These are phyloP conservation scores for Reticulitermes lucifugus DNA, from an alignment of 2,888 invertebrate species.

Conservation along the genomic window DNA sequence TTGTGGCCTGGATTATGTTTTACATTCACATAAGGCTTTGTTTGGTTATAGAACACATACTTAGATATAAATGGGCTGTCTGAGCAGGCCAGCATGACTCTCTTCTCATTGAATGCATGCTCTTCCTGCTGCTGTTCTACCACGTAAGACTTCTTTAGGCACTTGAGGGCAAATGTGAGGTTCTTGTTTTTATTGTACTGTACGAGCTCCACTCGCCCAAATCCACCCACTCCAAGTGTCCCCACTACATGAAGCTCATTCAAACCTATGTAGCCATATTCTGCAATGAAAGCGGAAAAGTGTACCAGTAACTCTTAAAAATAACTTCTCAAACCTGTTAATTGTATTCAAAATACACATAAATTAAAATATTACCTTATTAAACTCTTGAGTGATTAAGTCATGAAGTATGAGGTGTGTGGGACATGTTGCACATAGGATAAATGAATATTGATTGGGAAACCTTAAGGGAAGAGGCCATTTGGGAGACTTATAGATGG, in stretches of 20 bases:
- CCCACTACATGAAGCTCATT: constrained; percentile 67
- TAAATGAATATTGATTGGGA: too few relatives aligned
- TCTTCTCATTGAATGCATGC: constrained; percentile 89
- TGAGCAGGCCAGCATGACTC: constrained; percentile 67
- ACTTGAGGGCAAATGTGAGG: constrained; percentile 84
- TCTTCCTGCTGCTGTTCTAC: constrained; percentile 90
- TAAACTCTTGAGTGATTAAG: too few relatives aligned
- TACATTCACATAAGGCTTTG: too few relatives aligned
- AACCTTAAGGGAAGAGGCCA: too few relatives aligned
- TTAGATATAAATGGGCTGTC: constrained; percentile 49
- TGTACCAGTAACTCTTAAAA: too few relatives aligned
- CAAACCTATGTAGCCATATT: constrained; percentile 69
- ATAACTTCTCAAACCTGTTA: too few relatives aligned
- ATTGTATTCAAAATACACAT: too few relatives aligned
- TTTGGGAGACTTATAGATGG: too few relatives aligned
- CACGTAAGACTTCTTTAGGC: constrained; percentile 89
- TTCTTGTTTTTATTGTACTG: constrained; percentile 54
- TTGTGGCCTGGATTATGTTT: too few relatives aligned
- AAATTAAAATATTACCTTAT: too few relatives aligned
- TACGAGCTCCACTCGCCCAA: constrained; percentile 68
- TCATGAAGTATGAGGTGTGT: too few relatives aligned
- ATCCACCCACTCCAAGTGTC: constrained; percentile 70
- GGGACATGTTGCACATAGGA: too few relatives aligned
- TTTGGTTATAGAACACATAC: constrained; percentile 40
- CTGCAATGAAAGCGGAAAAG: not conserved